Percentiles rank a stretch among this genome's conserved stretches.
These are phyloP conservation scores for Acinonyx jubatus DNA, from an alignment of 2,113 vertebrate genomes.

Conservation along the genomic window DNA sequence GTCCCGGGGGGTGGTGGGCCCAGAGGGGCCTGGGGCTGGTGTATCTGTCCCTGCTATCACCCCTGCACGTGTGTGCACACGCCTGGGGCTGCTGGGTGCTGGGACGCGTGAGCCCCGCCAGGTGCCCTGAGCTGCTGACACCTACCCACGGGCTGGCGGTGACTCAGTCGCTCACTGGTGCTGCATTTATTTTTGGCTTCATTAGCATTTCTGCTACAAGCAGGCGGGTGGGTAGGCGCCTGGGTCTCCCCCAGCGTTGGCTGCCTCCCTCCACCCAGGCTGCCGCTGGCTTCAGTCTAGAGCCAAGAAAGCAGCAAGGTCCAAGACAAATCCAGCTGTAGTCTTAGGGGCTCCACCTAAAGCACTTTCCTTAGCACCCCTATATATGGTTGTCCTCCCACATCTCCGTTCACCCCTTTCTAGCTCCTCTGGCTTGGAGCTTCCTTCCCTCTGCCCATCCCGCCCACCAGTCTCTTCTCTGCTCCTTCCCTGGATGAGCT, in stretches of 20 bases:
- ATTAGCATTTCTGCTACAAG: slow-evolving; percentile 73
- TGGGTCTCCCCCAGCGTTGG: background rate
- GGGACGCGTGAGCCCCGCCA: background rate
- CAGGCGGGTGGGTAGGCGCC: background rate
- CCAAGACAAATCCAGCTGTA: background rate
- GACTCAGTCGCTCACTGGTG: slow-evolving; percentile 61
- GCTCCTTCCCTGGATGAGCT: background rate
- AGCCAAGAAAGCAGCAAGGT: background rate
- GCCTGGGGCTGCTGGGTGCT: background rate
- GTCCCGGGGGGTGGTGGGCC: background rate
- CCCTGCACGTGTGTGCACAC: background rate
- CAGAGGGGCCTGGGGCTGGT: background rate
- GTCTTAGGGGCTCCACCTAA: background rate
- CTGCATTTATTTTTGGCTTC: slow-evolving; percentile 63
- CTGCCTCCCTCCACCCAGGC: background rate
- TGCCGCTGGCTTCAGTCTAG: background rate
- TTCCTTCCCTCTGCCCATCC: too few relatives aligned
- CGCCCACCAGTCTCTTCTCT: too few relatives aligned
- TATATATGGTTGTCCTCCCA: accelerated
- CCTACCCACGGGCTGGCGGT: slow-evolving; percentile 72
- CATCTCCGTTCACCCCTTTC: background rate
- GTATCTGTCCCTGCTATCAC: background rate
- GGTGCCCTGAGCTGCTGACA: slow-evolving; percentile 53
- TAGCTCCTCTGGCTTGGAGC: background rate
- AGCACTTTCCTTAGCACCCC: background rate